These are phyloP conservation scores for Hydra vulgaris DNA, from an alignment of 30 jellyfish, hydroid and myxozoan species.

Conservation along the genomic window DNA sequence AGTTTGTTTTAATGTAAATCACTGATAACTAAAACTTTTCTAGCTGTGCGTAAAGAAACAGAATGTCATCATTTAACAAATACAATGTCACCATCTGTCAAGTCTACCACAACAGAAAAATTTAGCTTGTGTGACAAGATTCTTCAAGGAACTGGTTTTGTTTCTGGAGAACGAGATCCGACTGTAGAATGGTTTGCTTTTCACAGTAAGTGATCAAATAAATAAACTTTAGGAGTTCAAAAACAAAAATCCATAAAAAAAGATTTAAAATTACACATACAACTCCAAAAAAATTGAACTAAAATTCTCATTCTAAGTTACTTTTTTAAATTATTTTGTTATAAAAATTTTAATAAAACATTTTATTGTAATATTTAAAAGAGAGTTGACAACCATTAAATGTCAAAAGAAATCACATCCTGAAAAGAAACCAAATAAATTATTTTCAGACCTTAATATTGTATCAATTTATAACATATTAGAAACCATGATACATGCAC, in stretches of 20 bases:
- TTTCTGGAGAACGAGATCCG: slow-evolving; percentile 50
- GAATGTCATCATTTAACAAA: slow-evolving; percentile 27
- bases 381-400: too few species aligned
- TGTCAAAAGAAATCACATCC: too few species aligned
- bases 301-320: too few species aligned
- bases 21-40: background rate
- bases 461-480: too few species aligned
- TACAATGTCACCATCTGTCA: slow-evolving; percentile 63
- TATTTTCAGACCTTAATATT: too few species aligned
- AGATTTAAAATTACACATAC: background rate
- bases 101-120: slow-evolving; percentile 52
- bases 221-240: background rate
- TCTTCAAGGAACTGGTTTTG: slow-evolving; percentile 15
- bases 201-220: slow-evolving; percentile 55
- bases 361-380: too few species aligned
- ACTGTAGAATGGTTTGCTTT: slow-evolving; percentile 60
- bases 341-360: too few species aligned
- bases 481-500: too few species aligned
- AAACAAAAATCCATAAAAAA: background rate
- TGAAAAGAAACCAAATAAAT: too few species aligned
- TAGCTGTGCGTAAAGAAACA: slow-evolving; percentile 73
- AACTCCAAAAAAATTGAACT: background rate
- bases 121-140: slow-evolving; percentile 70
- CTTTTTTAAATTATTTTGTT: background rate
- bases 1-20: background rate